Evolutionary conservation across 2,113 vertebrate species (phyloP).

Genomic region (Speoplatyrhinus poulsoni): DNA sequence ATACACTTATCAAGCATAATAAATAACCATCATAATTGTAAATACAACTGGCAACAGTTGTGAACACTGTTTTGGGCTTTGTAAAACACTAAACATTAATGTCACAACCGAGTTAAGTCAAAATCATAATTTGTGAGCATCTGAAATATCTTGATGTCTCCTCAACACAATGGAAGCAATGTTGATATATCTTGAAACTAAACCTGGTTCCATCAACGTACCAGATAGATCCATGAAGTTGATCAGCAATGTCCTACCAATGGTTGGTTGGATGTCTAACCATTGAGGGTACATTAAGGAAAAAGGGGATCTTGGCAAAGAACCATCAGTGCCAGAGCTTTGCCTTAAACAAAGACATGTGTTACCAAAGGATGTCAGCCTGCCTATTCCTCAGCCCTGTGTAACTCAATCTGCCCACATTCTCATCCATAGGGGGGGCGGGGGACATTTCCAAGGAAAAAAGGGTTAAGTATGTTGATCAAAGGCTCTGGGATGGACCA

Average conservation of each 20-base stretch:
- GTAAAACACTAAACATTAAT: background rate
- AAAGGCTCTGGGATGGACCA: constrained; percentile 61
- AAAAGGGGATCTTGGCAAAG: constrained; percentile 39
- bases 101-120: background rate
- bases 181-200: no score
- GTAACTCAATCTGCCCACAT: constrained; percentile 71
- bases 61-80: background rate
- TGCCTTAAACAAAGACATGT: constrained; percentile 77
- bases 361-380: constrained; percentile 70
- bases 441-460: constrained; percentile 7
- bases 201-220: no score
- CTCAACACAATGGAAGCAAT: no score
- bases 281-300: constrained; percentile 35
- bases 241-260: background rate
- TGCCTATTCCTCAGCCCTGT: constrained; percentile 53
- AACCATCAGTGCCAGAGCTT: constrained; percentile 56
- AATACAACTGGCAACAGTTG: background rate
- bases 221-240: background rate
- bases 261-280: constrained; percentile 22
- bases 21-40: no score
- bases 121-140: background rate
- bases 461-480: constrained; percentile 66
- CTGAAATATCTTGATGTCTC: no score
- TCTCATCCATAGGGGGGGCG: constrained; percentile 41
- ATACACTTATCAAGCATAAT: background rate